A percentile compares a stretch with the other conserved stretches of the same genome.
phyloP scores from a whole-genome alignment of 2,113 vertebrate genomes.

The Capra hircus region DNA sequence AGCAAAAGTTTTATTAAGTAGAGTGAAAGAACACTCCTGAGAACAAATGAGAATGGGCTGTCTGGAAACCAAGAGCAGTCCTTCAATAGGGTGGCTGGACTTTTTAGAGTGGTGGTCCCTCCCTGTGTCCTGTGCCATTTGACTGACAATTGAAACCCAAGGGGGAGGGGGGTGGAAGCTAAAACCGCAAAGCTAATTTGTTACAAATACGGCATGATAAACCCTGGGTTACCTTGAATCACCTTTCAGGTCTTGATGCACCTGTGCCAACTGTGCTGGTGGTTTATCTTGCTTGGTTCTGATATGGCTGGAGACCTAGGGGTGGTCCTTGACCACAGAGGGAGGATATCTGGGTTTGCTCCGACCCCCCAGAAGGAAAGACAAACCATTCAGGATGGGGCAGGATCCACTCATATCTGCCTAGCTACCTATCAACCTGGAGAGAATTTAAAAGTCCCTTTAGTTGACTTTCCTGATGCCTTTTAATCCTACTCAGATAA shows the following conservation, averaged over 20 bases:
- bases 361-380: not conserved
- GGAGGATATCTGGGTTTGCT: not conserved
- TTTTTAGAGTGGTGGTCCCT: not conserved
- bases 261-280: not conserved
- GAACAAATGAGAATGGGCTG: not conserved
- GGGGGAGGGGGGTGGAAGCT: not conserved
- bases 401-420: not conserved
- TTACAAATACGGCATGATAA: not conserved
- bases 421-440: not conserved
- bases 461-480: not conserved
- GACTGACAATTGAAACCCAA: not conserved
- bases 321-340: not conserved
- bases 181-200: not conserved
- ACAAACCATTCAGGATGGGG: not conserved
- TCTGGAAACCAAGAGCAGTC: not conserved
- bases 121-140: not conserved
- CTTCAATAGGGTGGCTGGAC: not conserved
- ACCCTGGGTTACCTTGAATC: not conserved
- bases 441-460: not conserved
- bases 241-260: not conserved
- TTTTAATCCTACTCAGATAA: not conserved
- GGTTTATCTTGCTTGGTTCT: not conserved
- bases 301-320: not conserved
- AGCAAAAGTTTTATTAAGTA: not conserved
- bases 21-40: not conserved